phyloP scores from a whole-genome alignment of 2,888 invertebrate species.

The Chrysolina haemoptera region DNA sequence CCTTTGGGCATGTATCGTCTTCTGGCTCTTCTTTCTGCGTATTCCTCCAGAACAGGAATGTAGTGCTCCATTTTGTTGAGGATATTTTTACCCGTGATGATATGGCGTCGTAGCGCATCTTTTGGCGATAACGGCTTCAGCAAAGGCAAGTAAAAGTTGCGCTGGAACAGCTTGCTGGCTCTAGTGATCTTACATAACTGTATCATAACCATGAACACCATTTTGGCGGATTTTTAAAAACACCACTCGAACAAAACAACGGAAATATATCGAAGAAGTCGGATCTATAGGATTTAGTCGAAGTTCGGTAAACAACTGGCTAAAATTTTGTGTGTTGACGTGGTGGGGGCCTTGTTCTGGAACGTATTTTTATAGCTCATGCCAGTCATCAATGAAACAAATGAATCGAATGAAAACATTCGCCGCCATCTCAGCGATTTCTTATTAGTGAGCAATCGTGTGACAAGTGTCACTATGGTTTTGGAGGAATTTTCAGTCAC shows the following conservation, averaged over 20 bases:
- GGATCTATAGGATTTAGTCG: slow-evolving; percentile 52
- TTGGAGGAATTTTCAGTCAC: background rate
- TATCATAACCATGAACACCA: slow-evolving; percentile 71
- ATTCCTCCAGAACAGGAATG: slow-evolving; percentile 81
- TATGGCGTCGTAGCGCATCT: slow-evolving; percentile 85
- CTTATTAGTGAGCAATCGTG: slow-evolving; percentile 31
- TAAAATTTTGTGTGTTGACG: slow-evolving; percentile 50
- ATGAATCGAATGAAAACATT: slow-evolving; percentile 32
- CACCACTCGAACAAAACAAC: slow-evolving; percentile 35
- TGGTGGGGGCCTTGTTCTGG: slow-evolving; percentile 55
- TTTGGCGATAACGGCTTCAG: slow-evolving; percentile 86
- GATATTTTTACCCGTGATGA: slow-evolving; percentile 85
- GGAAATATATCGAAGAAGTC: slow-evolving; percentile 56
- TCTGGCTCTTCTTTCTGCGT: slow-evolving; percentile 60
- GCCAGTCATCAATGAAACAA: slow-evolving; percentile 37
- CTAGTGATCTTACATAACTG: slow-evolving; percentile 88
- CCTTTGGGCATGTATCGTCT: slow-evolving; percentile 64
- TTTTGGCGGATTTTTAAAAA: slow-evolving; percentile 55
- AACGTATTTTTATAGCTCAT: slow-evolving; percentile 55
- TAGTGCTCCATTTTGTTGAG: slow-evolving; percentile 83
- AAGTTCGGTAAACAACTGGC: slow-evolving; percentile 59
- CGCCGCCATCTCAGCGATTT: slow-evolving; percentile 36
- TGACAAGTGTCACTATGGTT: slow-evolving; percentile 18
- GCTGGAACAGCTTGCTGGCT: slow-evolving; percentile 83
- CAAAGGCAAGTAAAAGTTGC: slow-evolving; percentile 87